phyloP scores from a whole-genome alignment of 23 tunicate species.

The Phallusia fumigata region DNA sequence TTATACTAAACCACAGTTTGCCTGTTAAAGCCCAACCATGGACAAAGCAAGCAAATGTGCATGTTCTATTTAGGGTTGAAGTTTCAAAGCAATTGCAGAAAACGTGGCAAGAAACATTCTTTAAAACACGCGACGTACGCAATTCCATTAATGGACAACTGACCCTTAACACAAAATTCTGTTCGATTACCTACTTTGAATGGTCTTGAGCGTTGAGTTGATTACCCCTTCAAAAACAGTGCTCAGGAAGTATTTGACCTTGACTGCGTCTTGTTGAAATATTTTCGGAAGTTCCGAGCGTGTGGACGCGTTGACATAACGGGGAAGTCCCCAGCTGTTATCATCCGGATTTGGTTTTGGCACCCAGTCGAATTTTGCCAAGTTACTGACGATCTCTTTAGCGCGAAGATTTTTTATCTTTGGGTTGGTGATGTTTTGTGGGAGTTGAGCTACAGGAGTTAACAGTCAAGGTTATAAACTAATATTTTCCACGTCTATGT shows the following conservation, averaged over 20 bases:
- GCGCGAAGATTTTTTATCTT: background rate
- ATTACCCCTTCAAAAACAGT: background rate
- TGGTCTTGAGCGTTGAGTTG: background rate
- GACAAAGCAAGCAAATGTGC: too few relatives aligned
- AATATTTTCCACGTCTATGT: too few relatives aligned
- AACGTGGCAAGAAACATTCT: too few relatives aligned
- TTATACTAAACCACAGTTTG: too few relatives aligned
- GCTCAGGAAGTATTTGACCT: background rate
- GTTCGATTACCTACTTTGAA: background rate
- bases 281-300: background rate
- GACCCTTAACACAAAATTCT: background rate
- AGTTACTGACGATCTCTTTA: background rate
- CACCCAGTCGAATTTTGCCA: background rate
- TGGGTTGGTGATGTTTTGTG: conserved; percentile 1
- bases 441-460: background rate
- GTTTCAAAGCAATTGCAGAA: too few relatives aligned
- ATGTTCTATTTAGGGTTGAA: too few relatives aligned
- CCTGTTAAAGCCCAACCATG: too few relatives aligned
- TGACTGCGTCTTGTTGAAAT: background rate
- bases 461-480: too few relatives aligned
- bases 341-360: background rate
- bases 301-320: background rate
- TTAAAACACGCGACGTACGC: too few relatives aligned
- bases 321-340: background rate
- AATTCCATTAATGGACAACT: too few relatives aligned